Conservation (phyloP, 2,797 vertebrate genomes). For the Pseudochirops corinnae region DNA sequence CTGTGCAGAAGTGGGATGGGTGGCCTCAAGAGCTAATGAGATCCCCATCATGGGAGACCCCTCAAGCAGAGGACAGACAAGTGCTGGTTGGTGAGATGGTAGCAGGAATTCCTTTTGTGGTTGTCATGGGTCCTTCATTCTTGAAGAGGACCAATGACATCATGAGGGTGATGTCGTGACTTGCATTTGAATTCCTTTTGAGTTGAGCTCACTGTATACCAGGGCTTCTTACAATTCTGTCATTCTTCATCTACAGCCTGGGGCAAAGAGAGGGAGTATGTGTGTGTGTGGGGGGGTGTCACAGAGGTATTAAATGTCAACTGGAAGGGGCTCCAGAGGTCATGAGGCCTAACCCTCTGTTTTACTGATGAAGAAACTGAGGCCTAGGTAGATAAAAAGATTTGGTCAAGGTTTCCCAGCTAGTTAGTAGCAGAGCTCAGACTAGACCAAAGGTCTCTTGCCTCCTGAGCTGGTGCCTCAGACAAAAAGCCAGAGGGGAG, state of each 20-base stretch:
- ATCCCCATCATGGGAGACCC: neutral
- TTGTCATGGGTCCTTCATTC: neutral
- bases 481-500: neutral
- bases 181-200: neutral
- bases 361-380: neutral
- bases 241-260: neutral
- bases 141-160: neutral
- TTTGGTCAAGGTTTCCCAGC: neutral
- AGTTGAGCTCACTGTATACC: neutral
- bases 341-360: neutral
- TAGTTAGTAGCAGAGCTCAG: no score
- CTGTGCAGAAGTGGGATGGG: neutral
- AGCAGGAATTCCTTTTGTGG: neutral
- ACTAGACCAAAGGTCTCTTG: neutral
- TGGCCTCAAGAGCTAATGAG: neutral
- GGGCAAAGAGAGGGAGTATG: neutral
- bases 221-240: neutral
- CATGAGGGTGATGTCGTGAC: neutral
- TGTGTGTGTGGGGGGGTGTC: no score
- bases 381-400: no score
- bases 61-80: neutral
- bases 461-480: neutral
- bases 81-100: neutral
- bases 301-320: neutral
- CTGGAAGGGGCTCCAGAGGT: neutral